phyloP scores from a whole-genome alignment of 2,888 invertebrate genomes.

The Caprella mutica region DNA sequence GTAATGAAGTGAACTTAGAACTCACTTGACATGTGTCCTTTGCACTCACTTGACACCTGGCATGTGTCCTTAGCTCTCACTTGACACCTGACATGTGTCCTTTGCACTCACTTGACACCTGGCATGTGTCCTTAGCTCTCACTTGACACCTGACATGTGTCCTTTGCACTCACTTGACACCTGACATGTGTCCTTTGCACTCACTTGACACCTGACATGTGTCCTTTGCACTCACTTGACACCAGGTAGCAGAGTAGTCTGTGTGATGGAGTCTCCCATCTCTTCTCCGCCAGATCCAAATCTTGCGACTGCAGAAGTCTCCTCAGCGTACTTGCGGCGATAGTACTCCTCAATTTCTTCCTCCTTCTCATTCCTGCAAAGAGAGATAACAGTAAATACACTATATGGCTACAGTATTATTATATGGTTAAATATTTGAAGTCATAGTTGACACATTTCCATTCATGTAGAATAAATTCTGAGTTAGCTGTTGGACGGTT shows the following conservation, averaged over 20 bases:
- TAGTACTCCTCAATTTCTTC: conserved; percentile 87
- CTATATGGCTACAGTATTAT: background rate
- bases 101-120: no score
- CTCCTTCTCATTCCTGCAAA: conserved; percentile 62
- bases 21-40: no score
- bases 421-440: background rate
- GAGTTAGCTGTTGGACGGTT: no score
- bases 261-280: conserved; percentile 96
- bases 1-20: no score
- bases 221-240: conserved; percentile 58
- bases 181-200: no score
- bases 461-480: background rate
- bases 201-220: no score
- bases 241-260: conserved; percentile 90
- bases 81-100: no score
- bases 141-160: no score
- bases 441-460: background rate
- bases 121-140: no score
- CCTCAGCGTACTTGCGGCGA: conserved; percentile 87
- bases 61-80: no score
- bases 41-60: no score
- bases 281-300: conserved; percentile 95
- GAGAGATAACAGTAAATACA: conserved; percentile 6
- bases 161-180: no score
- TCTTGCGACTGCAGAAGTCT: conserved; percentile 61